Conservation (phyloP, 2,888 invertebrate species). For the Nudaria mundana region DNA sequence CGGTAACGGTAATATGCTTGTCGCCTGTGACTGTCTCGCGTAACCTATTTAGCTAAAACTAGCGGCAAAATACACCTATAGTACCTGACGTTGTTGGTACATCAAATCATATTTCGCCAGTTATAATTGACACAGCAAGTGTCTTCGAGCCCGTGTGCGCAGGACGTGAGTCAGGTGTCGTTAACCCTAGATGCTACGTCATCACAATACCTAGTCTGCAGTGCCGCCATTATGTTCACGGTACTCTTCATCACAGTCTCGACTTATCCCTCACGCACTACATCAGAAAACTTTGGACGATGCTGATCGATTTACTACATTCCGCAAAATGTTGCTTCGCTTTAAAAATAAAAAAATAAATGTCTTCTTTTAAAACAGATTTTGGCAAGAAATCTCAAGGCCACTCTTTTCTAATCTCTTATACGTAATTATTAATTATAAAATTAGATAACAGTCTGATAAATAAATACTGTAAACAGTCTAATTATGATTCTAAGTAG, state of each 20-base stretch:
- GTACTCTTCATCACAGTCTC: slow-evolving; percentile 33
- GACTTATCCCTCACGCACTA: slow-evolving; percentile 23
- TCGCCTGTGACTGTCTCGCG: too few species aligned
- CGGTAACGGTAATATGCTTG: too few species aligned
- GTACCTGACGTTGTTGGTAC: slow-evolving; percentile 6
- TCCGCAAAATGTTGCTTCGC: too few species aligned
- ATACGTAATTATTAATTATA: too few species aligned
- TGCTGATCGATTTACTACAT: slow-evolving; percentile 23
- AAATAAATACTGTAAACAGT: too few species aligned
- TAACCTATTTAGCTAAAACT: background rate
- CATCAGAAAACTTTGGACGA: slow-evolving; percentile 21
- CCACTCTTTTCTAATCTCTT: too few species aligned
- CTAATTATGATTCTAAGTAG: too few species aligned
- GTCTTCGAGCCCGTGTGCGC: slow-evolving; percentile 51
- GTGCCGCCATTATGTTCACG: slow-evolving; percentile 55
- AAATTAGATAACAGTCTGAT: too few species aligned
- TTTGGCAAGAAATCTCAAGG: too few species aligned
- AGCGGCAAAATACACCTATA: background rate
- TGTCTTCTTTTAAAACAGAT: too few species aligned
- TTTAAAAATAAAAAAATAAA: too few species aligned
- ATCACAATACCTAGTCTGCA: slow-evolving; percentile 58
- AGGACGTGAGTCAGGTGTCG: slow-evolving; percentile 74
- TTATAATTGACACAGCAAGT: slow-evolving; percentile 47
- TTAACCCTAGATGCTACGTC: slow-evolving; percentile 57
- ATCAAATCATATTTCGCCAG: slow-evolving; percentile 39